phyloP scores from a whole-genome alignment of 2,113 vertebrate genomes.

The Verasper variegatus region DNA sequence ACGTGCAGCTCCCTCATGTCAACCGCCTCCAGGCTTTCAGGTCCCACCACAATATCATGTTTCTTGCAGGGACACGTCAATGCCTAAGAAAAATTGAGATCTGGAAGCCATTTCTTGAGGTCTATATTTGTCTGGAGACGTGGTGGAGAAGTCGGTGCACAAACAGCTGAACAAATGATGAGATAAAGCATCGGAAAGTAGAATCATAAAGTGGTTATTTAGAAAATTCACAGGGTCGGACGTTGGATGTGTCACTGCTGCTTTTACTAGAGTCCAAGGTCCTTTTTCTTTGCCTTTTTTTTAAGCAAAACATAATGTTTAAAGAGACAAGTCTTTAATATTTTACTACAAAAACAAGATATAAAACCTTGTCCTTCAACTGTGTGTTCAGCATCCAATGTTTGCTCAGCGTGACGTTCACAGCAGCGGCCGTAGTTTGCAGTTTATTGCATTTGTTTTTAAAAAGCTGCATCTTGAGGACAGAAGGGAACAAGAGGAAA shows the following conservation, averaged over 20 bases:
- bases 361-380: conserved; percentile 32
- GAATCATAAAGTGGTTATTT: neutral
- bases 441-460: conserved; percentile 15
- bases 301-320: conserved; percentile 12
- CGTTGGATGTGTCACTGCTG: neutral
- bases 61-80: conserved; percentile 31
- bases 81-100: conserved; percentile 4
- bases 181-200: neutral
- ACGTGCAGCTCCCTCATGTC: conserved; percentile 16
- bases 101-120: conserved; percentile 22
- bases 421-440: conserved; percentile 16
- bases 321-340: conserved; percentile 14
- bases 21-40: conserved; percentile 29
- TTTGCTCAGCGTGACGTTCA: no score
- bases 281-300: neutral
- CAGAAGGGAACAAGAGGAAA: conserved; percentile 7
- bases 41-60: conserved; percentile 13
- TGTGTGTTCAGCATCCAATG: conserved; percentile 13
- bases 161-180: neutral
- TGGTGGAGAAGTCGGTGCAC: neutral
- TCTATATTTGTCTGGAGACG: neutral
- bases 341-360: neutral
- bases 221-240: neutral
- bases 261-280: conserved; percentile 8
- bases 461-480: conserved; percentile 36